Conservation (phyloP, 2,888 invertebrate species). For the Pseudolycoriella hygida region DNA sequence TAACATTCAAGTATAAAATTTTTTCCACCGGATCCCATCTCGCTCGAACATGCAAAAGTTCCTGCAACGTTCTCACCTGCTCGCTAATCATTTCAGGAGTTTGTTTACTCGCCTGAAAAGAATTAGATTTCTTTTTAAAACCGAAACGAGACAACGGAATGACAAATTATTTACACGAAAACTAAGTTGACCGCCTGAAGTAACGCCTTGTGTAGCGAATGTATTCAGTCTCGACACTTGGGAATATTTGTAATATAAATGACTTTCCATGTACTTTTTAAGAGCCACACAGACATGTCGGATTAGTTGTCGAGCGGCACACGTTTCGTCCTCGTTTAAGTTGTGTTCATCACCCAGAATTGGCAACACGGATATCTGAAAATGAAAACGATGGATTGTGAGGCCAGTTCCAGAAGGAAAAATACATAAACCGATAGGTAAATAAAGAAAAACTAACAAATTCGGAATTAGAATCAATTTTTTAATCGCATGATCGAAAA, state of each 20-base stretch:
- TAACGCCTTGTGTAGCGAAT: no score
- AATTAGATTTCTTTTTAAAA: no score
- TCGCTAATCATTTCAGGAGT: constrained; percentile 69
- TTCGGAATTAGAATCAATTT: no score
- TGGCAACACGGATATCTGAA: constrained; percentile 64
- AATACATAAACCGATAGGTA: no score
- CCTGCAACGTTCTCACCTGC: constrained; percentile 65
- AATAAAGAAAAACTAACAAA: no score
- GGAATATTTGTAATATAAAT: constrained; percentile 64
- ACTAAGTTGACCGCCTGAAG: no score
- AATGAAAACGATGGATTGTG: neutral
- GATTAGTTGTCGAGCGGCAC: constrained; percentile 77
- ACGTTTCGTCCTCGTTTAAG: constrained; percentile 70
- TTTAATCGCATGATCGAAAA: no score
- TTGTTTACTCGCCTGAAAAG: constrained; percentile 39
- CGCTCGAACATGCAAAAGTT: constrained; percentile 52
- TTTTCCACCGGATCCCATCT: constrained; percentile 85
- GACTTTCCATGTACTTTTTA: constrained; percentile 81
- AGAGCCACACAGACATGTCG: constrained; percentile 80
- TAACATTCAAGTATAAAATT: constrained; percentile 65
- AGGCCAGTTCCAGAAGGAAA: no score
- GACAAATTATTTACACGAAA: constrained; percentile 23
- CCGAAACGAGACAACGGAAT: no score
- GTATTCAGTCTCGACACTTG: constrained; percentile 41
- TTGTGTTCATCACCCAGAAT: constrained; percentile 56